Evolutionary conservation across 2,888 invertebrate species (phyloP).

Genomic region (Agriotes lineatus): DNA sequence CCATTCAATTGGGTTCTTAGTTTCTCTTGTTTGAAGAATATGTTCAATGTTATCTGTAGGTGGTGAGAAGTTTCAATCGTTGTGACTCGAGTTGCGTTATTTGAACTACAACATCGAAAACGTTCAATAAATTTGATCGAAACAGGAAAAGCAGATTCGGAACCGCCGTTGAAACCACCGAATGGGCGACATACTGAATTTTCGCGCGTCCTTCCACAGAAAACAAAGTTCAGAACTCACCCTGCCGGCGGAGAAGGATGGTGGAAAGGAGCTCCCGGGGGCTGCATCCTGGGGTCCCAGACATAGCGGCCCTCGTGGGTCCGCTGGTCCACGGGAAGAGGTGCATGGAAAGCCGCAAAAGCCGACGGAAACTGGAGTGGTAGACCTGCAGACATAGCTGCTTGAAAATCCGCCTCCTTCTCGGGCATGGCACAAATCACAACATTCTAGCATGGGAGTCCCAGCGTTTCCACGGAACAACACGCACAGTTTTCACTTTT

Average conservation of each 20-base stretch:
- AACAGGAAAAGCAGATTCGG: too few species aligned
- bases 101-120: too few species aligned
- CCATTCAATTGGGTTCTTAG: too few species aligned
- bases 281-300: constrained; percentile 65
- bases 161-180: too few species aligned
- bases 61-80: too few species aligned
- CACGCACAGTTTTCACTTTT: too few species aligned
- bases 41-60: too few species aligned
- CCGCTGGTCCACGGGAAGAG: constrained; percentile 72
- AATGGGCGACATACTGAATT: too few species aligned
- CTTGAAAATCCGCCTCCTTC: constrained; percentile 64
- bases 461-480: neutral
- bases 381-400: constrained; percentile 65
- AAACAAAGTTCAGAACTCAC: constrained; percentile 49
- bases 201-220: too few species aligned
- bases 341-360: constrained; percentile 72
- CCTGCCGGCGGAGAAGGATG: constrained; percentile 61
- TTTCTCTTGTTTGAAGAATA: too few species aligned
- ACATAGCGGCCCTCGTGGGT: constrained; percentile 65
- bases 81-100: too few species aligned
- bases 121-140: too few species aligned
- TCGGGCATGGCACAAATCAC: constrained; percentile 62
- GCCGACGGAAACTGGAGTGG: constrained; percentile 66
- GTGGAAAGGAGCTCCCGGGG: constrained; percentile 56
- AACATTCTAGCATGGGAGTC: constrained; percentile 21